phyloP scores from a whole-genome alignment of 2,113 vertebrate species.

The Cichladusa arquata region DNA sequence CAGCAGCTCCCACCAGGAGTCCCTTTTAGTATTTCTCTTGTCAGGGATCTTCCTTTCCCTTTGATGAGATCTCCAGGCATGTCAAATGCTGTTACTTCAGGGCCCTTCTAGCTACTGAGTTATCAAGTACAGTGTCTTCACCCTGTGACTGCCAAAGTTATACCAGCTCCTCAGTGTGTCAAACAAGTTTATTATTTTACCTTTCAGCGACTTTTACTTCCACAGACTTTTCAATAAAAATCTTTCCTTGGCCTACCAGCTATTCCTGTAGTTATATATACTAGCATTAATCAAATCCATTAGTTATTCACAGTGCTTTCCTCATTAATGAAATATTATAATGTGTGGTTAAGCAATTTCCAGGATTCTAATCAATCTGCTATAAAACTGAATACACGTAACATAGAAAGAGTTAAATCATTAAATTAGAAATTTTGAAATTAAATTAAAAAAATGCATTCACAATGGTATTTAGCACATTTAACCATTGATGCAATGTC shows the following conservation, averaged over 20 bases:
- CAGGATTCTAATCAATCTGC: not conserved
- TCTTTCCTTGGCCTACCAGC: not conserved
- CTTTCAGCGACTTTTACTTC: not conserved
- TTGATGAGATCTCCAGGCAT: slow-evolving; percentile 16
- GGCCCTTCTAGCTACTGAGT: not conserved
- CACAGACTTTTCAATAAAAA: not conserved
- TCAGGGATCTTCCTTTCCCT: not conserved
- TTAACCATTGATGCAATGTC: not conserved
- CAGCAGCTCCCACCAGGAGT: slow-evolving; percentile 37
- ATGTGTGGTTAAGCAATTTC: not conserved
- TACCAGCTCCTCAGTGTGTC: not conserved
- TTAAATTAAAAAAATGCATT: not conserved
- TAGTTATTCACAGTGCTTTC: slow-evolving; percentile 9
- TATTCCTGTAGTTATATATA: not conserved
- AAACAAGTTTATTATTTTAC: slow-evolving; percentile 31
- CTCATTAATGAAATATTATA: slow-evolving; percentile 24
- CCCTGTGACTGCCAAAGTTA: not conserved
- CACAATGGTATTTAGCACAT: not conserved
- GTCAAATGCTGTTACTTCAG: slow-evolving; percentile 56
- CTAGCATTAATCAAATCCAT: not conserved
- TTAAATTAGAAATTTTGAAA: not conserved
- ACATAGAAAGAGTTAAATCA: not conserved
- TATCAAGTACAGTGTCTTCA: not conserved
- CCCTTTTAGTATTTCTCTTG: slow-evolving; percentile 8
- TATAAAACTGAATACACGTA: not conserved